A percentile compares a stretch with the other conserved stretches of the same genome.
These are phyloP conservation scores for Wasmannia auropunctata DNA, from an alignment of 1,140 invertebrate species.

Conservation along the genomic window DNA sequence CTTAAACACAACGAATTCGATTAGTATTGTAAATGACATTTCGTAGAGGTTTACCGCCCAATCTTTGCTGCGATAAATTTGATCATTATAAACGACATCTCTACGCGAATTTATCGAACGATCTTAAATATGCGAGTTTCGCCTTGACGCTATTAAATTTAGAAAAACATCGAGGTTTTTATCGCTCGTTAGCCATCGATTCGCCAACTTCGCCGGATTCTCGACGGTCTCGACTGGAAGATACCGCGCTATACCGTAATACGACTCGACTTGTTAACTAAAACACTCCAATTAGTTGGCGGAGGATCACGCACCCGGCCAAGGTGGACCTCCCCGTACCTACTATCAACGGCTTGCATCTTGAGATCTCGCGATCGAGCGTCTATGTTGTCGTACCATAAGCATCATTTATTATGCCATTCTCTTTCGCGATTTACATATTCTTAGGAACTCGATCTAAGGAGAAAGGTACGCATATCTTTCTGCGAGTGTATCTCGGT, in stretches of 20 bases:
- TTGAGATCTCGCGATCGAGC: conserved; percentile 19
- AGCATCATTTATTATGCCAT: conserved; percentile 33
- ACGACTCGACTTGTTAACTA: conserved; percentile 40
- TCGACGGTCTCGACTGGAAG: not conserved
- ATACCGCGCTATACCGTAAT: conserved; percentile 6
- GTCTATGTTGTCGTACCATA: conserved; percentile 12
- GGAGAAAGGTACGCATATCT: not conserved
- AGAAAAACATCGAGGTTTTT: not conserved
- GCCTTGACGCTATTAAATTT: not conserved
- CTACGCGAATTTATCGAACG: conserved; percentile 1
- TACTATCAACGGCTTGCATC: conserved; percentile 31
- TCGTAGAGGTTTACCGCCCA: not conserved
- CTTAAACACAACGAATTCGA: not conserved
- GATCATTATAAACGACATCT: conserved; percentile 21
- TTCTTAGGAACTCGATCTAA: conserved; percentile 6
- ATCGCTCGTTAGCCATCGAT: conserved; percentile 25
- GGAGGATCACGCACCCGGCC: conserved; percentile 10
- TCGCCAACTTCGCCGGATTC: conserved; percentile 10
- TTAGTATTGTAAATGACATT: not conserved
- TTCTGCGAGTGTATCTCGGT: not conserved
- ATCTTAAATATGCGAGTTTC: not conserved
- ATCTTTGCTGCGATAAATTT: not conserved
- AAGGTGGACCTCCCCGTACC: not conserved
- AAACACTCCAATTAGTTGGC: conserved; percentile 52
- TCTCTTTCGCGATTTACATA: conserved; percentile 24